Evolutionary conservation across 2,888 invertebrate species (phyloP).

Genomic region (Ectobius pallidus): DNA sequence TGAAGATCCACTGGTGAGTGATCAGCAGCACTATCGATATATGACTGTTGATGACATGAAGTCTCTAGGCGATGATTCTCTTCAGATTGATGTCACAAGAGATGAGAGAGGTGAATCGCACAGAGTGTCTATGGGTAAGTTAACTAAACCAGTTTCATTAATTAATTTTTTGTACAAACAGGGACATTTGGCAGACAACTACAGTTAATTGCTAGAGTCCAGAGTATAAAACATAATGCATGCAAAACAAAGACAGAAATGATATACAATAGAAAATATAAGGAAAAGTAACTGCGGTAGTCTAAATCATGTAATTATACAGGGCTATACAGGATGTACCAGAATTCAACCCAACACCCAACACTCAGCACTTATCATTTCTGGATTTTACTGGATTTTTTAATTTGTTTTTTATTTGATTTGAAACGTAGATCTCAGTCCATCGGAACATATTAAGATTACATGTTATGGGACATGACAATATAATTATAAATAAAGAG

Average conservation of each 20-base stretch:
- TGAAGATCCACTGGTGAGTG: constrained; percentile 89
- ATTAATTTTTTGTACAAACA: background rate
- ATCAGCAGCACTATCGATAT: constrained; percentile 82
- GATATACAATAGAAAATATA: too few relatives aligned
- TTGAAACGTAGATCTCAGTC: too few relatives aligned
- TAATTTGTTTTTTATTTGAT: too few relatives aligned
- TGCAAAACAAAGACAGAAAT: background rate
- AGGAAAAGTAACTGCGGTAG: too few relatives aligned
- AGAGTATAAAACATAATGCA: background rate
- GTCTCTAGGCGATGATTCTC: constrained; percentile 89
- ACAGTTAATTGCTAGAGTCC: background rate
- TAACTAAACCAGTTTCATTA: background rate
- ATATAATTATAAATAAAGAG: too few relatives aligned
- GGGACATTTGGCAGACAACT: background rate
- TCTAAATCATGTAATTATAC: too few relatives aligned
- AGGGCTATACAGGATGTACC: too few relatives aligned
- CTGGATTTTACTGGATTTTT: too few relatives aligned
- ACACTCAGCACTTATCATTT: too few relatives aligned
- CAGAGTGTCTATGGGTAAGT: constrained; percentile 37
- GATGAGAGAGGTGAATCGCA: constrained; percentile 63
- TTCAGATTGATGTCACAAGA: constrained; percentile 91
- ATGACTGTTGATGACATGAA: constrained; percentile 96
- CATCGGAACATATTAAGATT: too few relatives aligned
- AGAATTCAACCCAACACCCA: too few relatives aligned
- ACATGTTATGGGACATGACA: too few relatives aligned